Evolutionary conservation across 2,888 invertebrate species (phyloP), one percentile per base, ranked within the genome.

Genomic region (Mythimna ferrago): DNA sequence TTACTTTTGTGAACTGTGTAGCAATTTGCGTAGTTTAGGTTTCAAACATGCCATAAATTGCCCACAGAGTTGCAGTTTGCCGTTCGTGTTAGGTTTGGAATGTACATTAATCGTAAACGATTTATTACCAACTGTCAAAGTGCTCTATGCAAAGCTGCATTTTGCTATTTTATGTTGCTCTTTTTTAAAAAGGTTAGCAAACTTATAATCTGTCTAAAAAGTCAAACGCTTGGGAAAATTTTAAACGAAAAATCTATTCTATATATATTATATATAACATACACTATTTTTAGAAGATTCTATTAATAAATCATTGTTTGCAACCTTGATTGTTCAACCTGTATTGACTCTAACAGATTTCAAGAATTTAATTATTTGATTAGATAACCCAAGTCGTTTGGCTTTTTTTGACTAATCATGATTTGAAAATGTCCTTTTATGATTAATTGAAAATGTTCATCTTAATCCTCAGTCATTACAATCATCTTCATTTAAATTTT

Each of bases 31-130:
- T 57, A 51, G 26, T 44, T 58, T 38, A 9, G 6, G 1, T 51
- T 48, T n/a, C 21, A 48, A 57, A 48, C 56, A 53, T 7, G 58
- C 76, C 19, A 70, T 66, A 79, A 80, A 76, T 76, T 64, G 10
- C 10, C 6, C 6, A 3, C 64, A 57, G 38, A 57, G 54, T 53
- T 70, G 32, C 54, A 51, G 65, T 69, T 66, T 53, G 9, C 51
- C 41, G 14, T 61, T 26, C 60, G 61, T 53, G 56, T 65, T 48
- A 53, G 56, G 70, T 38, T 66, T 51, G 56, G 60, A 70, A 44
- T 38, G 3, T 51, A 38, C 56, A 64, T 70, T 53, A 53, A 63
- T 63, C 11, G 32, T 19, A 0, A 56, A 44, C 11, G 2, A 66
- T 80, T 60, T 75, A 70, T 61, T 35, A 6, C 41, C 2, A 11